Evolutionary conservation across 1,140 invertebrate species (phyloP).

Genomic region (Carposina sasakii): DNA sequence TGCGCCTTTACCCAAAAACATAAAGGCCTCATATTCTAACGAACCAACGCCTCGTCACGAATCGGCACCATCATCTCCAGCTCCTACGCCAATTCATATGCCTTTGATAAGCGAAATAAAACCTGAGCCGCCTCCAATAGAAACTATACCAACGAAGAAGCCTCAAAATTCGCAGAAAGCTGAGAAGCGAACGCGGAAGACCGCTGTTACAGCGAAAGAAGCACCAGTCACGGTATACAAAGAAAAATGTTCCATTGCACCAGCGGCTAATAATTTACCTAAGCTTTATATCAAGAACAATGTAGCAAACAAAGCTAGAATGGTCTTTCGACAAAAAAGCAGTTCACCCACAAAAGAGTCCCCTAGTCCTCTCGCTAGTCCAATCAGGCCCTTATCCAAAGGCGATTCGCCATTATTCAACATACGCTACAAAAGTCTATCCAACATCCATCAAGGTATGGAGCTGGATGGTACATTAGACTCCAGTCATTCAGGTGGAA

Average conservation of each 20-base stretch:
- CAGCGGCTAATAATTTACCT: conserved; percentile 68
- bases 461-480: conserved; percentile 87
- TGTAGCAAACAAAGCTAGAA: conserved; percentile 76
- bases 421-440: conserved; percentile 87
- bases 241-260: conserved; percentile 65
- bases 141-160: conserved; percentile 91
- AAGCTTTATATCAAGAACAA: conserved; percentile 86
- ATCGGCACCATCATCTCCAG: conserved; percentile 64
- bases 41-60: conserved; percentile 60
- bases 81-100: conserved; percentile 70
- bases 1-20: conserved; percentile 88
- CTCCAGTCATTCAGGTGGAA: conserved; percentile 89
- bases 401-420: conserved; percentile 86
- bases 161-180: conserved; percentile 73
- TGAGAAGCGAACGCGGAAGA: conserved; percentile 78
- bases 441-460: conserved; percentile 84
- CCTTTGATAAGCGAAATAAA: conserved; percentile 76
- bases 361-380: conserved; percentile 74
- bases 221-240: conserved; percentile 73
- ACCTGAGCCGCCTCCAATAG: conserved; percentile 91
- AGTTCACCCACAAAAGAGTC: conserved; percentile 82
- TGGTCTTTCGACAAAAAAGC: conserved; percentile 81
- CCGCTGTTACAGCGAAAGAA: conserved; percentile 67
- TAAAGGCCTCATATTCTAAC: conserved; percentile 78
- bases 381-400: conserved; percentile 72